Evolutionary conservation across 2,888 invertebrate species (phyloP), one percentile per base, ranked within the genome.

Genomic region (Epinotia nisella): DNA sequence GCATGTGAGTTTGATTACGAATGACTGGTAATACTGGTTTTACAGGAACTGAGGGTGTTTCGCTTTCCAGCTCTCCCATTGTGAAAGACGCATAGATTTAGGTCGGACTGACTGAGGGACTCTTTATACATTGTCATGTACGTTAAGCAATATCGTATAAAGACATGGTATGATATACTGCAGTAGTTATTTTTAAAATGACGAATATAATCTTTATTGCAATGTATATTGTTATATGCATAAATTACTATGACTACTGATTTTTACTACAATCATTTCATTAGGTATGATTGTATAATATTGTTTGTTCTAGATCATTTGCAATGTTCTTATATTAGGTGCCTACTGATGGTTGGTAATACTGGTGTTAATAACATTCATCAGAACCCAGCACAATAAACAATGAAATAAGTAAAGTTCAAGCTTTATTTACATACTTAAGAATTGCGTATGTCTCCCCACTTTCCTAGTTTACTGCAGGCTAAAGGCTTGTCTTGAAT

Each of bases 381-480:
- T 15, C 9, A 17, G 17, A 3, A 10, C 19, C 53, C 10, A 11
- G 53, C 19, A 10, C 53, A 17, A 53, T 53, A 53, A 53, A 53
- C 19, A 53, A 53, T 10, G 9, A 21, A 79, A 69, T 58, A 79
- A 80, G 77, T 80, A 81, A 89, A 87, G 85, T 89, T 90, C 84
- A 88, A 86, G 81, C 85, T 87, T 87, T 92, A 90, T 92, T 92
- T 90, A 88, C 90, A 88, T 88, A 88, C 87, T 85, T 86, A 83
- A 88, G 87, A 89, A 91, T 92, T 93, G 92, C 92, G 89, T 86
- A 85, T 76, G 74, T 74, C 85, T 84, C 93, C 92, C 92, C 93
- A 84, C 92, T 87, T 85, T 76, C 73, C 70, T 70, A 69, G 77
- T 68, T 78, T 83, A 82, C 83, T 84, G 83, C 83, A 83, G 79